Conservation (phyloP, 2,888 invertebrate genomes). For the Panzeria rudis region DNA sequence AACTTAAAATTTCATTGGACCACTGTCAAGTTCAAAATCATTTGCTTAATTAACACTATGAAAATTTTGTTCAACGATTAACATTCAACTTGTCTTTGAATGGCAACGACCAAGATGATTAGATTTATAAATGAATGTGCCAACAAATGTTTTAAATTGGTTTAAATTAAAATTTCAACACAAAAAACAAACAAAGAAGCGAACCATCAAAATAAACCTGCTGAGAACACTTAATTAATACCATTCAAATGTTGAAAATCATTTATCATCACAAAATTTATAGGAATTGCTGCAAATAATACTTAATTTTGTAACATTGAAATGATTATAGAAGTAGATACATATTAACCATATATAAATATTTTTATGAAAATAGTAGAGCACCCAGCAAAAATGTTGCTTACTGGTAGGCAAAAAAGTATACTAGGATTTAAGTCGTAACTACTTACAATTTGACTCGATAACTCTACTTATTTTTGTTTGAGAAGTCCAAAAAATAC, state of each 20-base stretch:
- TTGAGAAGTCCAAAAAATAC: too few relatives aligned
- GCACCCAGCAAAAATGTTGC: too few relatives aligned
- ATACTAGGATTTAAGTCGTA: too few relatives aligned
- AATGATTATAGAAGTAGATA: not conserved
- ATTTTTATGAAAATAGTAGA: not conserved
- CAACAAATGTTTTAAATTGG: constrained; percentile 67
- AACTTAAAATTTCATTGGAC: constrained; percentile 64
- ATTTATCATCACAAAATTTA: constrained; percentile 45
- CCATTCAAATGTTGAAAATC: constrained; percentile 43
- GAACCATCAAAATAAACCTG: constrained; percentile 47
- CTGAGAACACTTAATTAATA: constrained; percentile 62
- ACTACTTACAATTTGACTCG: too few relatives aligned
- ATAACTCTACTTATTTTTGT: too few relatives aligned
- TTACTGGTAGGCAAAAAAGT: too few relatives aligned
- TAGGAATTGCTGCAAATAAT: constrained; percentile 9
- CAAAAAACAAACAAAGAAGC: constrained; percentile 33
- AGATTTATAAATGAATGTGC: constrained; percentile 55
- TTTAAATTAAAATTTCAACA: constrained; percentile 54
- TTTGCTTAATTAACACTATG: constrained; percentile 71
- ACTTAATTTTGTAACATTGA: not conserved
- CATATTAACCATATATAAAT: not conserved
- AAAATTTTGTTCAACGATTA: constrained; percentile 58
- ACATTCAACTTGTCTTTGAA: constrained; percentile 52
- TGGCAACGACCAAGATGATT: constrained; percentile 32
- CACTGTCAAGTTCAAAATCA: constrained; percentile 72